Base-by-base conservation (phyloP, 53 echinoderm and acorn worm genomes). In the Apostichopus leukothele region DNA sequence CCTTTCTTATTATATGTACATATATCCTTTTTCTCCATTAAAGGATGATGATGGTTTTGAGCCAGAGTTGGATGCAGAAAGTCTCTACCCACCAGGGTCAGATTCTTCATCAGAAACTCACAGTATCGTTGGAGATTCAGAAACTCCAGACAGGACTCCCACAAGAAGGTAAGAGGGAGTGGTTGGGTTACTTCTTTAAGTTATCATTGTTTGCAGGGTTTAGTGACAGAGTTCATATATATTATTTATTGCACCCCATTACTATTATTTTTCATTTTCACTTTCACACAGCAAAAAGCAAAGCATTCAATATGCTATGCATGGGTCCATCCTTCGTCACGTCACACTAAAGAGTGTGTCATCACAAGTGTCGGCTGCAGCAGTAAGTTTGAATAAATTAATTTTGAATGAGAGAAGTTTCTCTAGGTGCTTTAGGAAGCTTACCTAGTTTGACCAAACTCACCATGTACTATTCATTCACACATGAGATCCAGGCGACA, bases 271-370 rank as follows among this genome's bases (percentile, higher is more conserved):
- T 18, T 16, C 18, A 16, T 16, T 71, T 23, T 77, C 78, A 68
- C 71, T 71, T 23, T 77, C 78, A 68, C 71, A 6, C 73, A 91
- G 91, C 23, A 93, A 90, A 54, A 94, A 92, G 74, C 93, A 93
- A 67, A 96, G 93, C 39, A 75, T 99, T 19, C 96, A 94, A 76
- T 99, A 99, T 84, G 93, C 94, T n/a, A 93, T 90, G 5, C 99
- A 99, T 89, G 99, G 99, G 13, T 96, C 99, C 13, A 91, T 99
- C 73, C 89, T 99, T 19, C 91, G 99, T 67, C 96, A 99, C 91
- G 99, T 99, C 4, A 90, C 96, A 54, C 89, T 99, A 23, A 93
- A 92, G 63, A 94, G 96, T 20, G 93, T 99, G 10, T 96, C 99
- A 66, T 99, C 99, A 7, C 99, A 99, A 88, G 91, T 99, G 14